phyloP scores from a whole-genome alignment of 2,797 vertebrate species.

The Argya squamiceps region DNA sequence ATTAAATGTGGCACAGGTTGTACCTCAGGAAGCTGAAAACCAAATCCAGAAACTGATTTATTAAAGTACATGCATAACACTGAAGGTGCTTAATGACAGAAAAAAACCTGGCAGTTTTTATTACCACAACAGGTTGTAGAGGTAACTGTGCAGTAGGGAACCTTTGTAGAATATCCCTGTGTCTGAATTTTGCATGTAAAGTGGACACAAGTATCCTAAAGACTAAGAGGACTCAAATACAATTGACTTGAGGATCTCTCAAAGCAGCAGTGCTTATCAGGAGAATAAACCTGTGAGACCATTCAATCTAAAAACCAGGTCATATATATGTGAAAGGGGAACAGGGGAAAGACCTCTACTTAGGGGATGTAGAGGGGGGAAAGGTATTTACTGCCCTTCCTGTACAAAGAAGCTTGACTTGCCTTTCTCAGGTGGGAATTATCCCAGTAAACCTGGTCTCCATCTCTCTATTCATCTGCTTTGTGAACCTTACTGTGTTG shows the following conservation, averaged over 20 bases:
- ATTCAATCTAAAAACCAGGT: neutral
- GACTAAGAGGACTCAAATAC: neutral
- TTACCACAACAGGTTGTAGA: neutral
- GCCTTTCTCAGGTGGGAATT: neutral
- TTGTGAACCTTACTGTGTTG: neutral
- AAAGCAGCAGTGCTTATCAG: neutral
- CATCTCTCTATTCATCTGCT: neutral
- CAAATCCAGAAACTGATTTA: neutral
- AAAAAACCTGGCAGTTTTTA: neutral
- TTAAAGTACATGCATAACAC: neutral
- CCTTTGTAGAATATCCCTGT: neutral
- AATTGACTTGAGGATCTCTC: neutral
- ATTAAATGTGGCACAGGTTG: neutral
- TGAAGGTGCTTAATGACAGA: neutral
- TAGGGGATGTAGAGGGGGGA: fast-evolving
- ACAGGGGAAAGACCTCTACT: neutral
- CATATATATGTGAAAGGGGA: neutral
- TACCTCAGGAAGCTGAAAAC: neutral
- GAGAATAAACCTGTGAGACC: neutral
- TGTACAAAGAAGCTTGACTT: neutral
- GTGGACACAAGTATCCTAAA: neutral
- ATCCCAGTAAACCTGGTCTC: neutral
- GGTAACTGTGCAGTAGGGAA: neutral
- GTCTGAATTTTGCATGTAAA: neutral
- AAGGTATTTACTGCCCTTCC: neutral